Evolutionary conservation across 1,140 invertebrate genomes (phyloP).

Genomic region (Halotydeus destructor): DNA sequence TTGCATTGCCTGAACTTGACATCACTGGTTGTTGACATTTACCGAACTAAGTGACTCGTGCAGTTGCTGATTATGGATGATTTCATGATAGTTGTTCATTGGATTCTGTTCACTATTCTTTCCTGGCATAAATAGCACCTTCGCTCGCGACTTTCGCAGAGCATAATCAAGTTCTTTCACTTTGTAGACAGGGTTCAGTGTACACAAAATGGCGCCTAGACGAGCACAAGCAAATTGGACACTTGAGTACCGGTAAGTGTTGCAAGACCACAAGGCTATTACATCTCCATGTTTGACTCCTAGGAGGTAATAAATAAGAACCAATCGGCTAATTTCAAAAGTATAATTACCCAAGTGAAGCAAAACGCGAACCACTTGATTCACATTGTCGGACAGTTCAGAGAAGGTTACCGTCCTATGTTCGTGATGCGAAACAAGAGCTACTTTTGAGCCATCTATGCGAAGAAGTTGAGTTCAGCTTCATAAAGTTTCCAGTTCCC

Average conservation of each 20-base stretch:
- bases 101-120: constrained; percentile 2
- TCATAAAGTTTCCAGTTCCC: no score
- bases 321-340: constrained; percentile 2
- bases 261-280: constrained; percentile 13
- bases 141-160: constrained; percentile 5
- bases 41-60: no score
- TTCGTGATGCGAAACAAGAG: no score
- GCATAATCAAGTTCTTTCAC: constrained; percentile 11
- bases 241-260: constrained; percentile 10
- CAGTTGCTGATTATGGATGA: no score
- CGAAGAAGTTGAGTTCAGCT: no score
- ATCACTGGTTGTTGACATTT: no score
- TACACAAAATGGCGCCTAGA: constrained; percentile 9
- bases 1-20: no score
- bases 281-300: constrained; percentile 12
- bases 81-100: constrained; percentile 7
- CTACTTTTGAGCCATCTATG: no score
- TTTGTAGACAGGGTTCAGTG: constrained; percentile 14
- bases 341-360: no score
- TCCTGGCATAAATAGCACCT: constrained; percentile 14
- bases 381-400: no score
- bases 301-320: neutral
- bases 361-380: no score
- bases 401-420: no score
- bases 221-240: constrained; percentile 11